Percentiles rank a stretch among this genome's conserved stretches.
Conservation (phyloP, 2,113 vertebrate genomes). For the Chionomys nivalis region DNA sequence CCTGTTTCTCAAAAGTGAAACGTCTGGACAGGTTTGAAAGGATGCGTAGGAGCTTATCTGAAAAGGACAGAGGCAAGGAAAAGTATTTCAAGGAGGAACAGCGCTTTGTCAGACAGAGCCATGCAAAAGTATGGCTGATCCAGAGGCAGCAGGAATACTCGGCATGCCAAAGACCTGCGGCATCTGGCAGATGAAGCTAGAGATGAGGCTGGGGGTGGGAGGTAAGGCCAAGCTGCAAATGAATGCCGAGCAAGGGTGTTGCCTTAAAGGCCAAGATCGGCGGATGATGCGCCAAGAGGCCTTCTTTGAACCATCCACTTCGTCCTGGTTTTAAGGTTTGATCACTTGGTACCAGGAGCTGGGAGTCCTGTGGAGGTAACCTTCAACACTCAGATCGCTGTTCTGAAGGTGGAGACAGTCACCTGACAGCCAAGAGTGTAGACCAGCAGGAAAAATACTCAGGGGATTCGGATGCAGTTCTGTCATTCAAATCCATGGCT, state of each 20-base stretch:
- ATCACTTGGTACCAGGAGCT: conserved; percentile 26
- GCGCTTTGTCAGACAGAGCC: background rate
- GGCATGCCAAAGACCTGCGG: background rate
- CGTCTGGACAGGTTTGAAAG: conserved; percentile 46
- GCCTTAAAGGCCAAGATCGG: background rate
- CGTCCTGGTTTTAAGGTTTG: background rate
- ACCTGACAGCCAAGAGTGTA: background rate
- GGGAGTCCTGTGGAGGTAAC: conserved; percentile 12
- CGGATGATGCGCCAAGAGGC: background rate
- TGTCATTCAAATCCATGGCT: background rate
- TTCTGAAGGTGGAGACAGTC: background rate
- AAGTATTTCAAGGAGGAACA: background rate
- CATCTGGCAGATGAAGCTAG: background rate
- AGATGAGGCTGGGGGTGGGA: conserved; percentile 1
- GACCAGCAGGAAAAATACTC: background rate
- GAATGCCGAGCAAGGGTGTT: background rate
- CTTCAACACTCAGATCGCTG: conserved; percentile 25
- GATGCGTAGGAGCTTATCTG: conserved; percentile 49
- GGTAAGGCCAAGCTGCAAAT: background rate
- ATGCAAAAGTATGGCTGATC: background rate
- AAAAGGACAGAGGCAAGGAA: conserved; percentile 23
- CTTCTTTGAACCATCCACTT: background rate
- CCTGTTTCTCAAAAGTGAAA: conserved; percentile 43
- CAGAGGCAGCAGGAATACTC: background rate
- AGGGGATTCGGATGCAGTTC: background rate